Base-by-base conservation (phyloP, 2,888 invertebrate genomes). In the Dolichomitus sp. region DNA sequence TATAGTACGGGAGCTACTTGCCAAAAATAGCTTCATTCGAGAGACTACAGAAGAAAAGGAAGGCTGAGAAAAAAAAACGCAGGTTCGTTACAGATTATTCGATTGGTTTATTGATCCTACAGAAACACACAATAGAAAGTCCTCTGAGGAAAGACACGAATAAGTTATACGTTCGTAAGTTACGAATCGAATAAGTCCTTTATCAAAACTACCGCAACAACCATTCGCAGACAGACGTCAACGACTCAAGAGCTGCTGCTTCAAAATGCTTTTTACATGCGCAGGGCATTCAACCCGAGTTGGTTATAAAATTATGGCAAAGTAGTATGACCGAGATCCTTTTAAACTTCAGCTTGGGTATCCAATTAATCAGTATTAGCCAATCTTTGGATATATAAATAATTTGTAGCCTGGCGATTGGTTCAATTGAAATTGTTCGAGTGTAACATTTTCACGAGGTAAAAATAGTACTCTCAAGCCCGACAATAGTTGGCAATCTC, bases 401-500 rank as follows among this genome's bases (percentile, higher is more conserved):
- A 0, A 37, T 7, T 7, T 9, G 9, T 9, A 37, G 37, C 9
- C 37, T 9, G 9, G 37, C 37, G 37, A 37, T 37, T 37, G 7
- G 37, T 37, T 37, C 9, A 37, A 37, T 37, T 37, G 37, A 37
- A 37, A 37, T 37, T 6, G 7, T 37, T 9, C 0, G 9, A 37
- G 37, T 37, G 2, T 2, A 9, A 23, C 23, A 9, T 9, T 37
- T 37, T 9, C 37, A 37, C 37, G 9, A 37, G 37, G 6, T 37
- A 27, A 27, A 54, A 54, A 27, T 54, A 14, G 12, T 27, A 54
- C 14, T 4, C 23, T 27, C 27, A 33, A 52, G 30, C 48, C 37
- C n/a, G 23, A 65, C 45, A 81, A 86, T 83, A 77, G 75, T 80
- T 59, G 61, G 69, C 33, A 48, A 68, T 37, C 42, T 45, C 19